phyloP scores from a whole-genome alignment of 2,888 invertebrate species.

The Conchocele bisecta region DNA sequence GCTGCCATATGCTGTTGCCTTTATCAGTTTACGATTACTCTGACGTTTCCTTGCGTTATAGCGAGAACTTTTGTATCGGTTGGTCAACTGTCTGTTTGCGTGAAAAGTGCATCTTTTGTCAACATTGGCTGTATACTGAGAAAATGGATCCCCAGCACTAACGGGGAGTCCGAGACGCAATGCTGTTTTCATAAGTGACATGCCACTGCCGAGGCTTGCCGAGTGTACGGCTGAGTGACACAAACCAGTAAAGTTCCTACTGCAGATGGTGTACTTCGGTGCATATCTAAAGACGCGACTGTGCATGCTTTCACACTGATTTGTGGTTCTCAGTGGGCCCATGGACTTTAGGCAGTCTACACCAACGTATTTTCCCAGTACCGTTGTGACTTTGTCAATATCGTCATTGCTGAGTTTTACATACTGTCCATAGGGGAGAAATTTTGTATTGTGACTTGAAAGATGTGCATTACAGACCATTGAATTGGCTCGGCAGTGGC shows the following conservation, averaged over 20 bases:
- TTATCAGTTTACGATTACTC: neutral
- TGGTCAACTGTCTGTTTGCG: neutral
- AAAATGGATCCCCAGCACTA: constrained; percentile 9
- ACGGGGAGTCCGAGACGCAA: neutral
- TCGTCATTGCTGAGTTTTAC: constrained; percentile 4
- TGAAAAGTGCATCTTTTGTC: neutral
- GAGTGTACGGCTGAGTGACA: constrained; percentile 15
- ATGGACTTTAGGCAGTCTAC: constrained; percentile 1
- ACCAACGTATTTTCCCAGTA: neutral
- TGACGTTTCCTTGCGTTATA: neutral
- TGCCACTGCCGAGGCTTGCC: neutral
- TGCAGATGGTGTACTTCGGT: constrained; percentile 20
- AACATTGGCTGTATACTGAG: neutral
- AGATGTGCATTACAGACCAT: constrained; percentile 18
- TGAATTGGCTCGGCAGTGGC: neutral
- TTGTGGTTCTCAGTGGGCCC: constrained; percentile 5
- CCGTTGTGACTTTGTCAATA: constrained; percentile 2
- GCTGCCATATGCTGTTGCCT: neutral
- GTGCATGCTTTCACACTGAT: constrained; percentile 22
- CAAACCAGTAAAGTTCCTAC: constrained; percentile 16
- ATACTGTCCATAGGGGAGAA: constrained; percentile 17
- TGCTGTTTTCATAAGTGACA: neutral
- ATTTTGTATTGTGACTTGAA: neutral
- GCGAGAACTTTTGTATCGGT: neutral
- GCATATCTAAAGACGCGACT: constrained; percentile 6